Evolutionary conservation across 2,888 invertebrate species (phyloP).

Genomic region (Mayetiola destructor): DNA sequence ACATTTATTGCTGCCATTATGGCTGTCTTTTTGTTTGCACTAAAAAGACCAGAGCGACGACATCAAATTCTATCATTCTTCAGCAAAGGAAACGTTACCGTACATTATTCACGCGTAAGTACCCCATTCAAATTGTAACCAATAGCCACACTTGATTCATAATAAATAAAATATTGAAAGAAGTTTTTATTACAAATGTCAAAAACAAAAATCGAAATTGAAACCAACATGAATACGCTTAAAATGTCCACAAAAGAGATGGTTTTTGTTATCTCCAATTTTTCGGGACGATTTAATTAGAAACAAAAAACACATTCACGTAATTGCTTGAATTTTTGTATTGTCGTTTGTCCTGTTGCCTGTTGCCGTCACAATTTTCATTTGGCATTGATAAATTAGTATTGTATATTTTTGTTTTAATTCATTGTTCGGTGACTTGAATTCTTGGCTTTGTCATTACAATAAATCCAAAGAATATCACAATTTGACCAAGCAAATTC

Average conservation of each 20-base stretch:
- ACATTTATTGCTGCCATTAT: background rate
- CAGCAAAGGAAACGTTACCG: background rate
- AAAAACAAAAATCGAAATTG: background rate
- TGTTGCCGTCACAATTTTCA: background rate
- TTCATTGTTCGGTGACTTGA: no score
- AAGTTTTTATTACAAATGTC: background rate
- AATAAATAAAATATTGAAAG: background rate
- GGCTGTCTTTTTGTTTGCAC: background rate
- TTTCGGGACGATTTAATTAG: background rate
- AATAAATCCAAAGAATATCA: no score
- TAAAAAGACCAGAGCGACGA: slow-evolving; percentile 3
- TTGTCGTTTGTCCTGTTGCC: background rate
- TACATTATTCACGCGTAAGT: slow-evolving; percentile 15
- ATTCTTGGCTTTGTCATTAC: no score
- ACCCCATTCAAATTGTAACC: background rate
- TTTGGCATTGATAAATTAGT: no score
- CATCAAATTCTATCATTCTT: background rate
- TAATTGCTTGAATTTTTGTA: no score
- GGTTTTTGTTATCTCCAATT: background rate
- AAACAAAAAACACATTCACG: no score
- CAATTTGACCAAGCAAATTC: no score
- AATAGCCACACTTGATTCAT: background rate
- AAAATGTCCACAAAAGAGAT: background rate
- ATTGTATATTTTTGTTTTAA: no score
- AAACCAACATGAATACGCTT: background rate